Percentiles rank a stretch among this genome's conserved stretches.
Conservation (phyloP, 2,797 vertebrate genomes). For the Centropyge bicolor region DNA sequence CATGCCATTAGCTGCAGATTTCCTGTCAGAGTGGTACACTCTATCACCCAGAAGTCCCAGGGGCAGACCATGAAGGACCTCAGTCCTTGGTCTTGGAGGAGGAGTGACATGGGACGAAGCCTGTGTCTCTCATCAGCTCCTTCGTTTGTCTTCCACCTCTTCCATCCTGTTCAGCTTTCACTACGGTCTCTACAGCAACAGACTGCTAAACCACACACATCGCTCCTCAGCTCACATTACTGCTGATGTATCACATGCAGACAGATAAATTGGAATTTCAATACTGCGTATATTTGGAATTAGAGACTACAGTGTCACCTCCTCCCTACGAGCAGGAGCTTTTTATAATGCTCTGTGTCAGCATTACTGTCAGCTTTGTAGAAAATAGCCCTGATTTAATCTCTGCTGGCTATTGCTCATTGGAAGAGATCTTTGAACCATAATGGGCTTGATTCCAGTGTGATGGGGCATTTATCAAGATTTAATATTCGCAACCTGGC, state of each 20-base stretch:
- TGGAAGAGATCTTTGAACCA: constrained; percentile 28
- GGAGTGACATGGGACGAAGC: constrained; percentile 70
- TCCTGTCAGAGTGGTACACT: not conserved
- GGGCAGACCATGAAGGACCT: constrained; percentile 85
- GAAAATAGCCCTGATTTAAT: constrained; percentile 40
- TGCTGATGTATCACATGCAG: not conserved
- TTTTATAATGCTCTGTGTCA: constrained; percentile 39
- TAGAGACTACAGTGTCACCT: constrained; percentile 17
- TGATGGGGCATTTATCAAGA: constrained; percentile 25
- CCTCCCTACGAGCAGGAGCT: constrained; percentile 9
- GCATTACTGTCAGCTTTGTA: constrained; percentile 39
- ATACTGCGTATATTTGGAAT: constrained; percentile 22
- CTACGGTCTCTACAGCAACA: constrained; percentile 81
- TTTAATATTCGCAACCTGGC: constrained; percentile 33
- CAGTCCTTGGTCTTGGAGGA: constrained; percentile 78
- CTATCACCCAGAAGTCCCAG: constrained; percentile 75
- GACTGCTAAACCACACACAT: constrained; percentile 60
- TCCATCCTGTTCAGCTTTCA: constrained; percentile 84
- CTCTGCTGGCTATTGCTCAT: constrained; percentile 30
- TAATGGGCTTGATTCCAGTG: constrained; percentile 30
- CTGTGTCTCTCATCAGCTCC: constrained; percentile 81
- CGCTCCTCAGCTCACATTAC: constrained; percentile 33
- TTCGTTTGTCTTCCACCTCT: constrained; percentile 80
- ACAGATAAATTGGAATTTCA: constrained; percentile 21
- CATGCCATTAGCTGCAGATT: constrained; percentile 2